These are phyloP conservation scores for Oceanodroma tethys DNA, from an alignment of 2,113 vertebrate genomes.

Conservation along the genomic window DNA sequence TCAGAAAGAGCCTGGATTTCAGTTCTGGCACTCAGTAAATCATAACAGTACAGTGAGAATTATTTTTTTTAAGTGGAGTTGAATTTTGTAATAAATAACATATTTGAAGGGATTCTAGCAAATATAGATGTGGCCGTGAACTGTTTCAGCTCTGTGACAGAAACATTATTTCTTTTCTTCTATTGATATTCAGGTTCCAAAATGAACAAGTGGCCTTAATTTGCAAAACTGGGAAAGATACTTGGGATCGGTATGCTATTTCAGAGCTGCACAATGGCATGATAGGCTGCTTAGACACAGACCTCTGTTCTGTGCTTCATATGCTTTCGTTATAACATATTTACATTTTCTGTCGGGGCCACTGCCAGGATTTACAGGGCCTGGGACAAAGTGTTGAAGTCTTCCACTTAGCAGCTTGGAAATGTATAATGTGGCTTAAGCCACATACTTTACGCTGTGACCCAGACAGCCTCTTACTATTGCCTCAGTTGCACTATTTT, in stretches of 20 bases:
- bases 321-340: neutral
- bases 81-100: neutral
- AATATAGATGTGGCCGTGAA: neutral
- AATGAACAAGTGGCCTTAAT: slow-evolving; percentile 80
- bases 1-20: neutral
- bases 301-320: slow-evolving; percentile 22
- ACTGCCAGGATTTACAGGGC: slow-evolving; percentile 46
- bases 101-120: neutral
- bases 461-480: neutral
- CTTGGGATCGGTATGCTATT: slow-evolving; percentile 79
- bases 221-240: slow-evolving; percentile 82
- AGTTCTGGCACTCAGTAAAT: neutral
- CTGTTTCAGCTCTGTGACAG: slow-evolving; percentile 28
- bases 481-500: neutral
- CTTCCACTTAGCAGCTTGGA: neutral
- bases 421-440: neutral
- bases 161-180: slow-evolving; percentile 57
- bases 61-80: neutral
- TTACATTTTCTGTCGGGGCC: slow-evolving; percentile 22
- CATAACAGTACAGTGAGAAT: neutral
- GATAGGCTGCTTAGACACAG: slow-evolving; percentile 47
- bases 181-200: slow-evolving; percentile 78
- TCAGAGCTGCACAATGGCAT: slow-evolving; percentile 26
- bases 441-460: neutral
- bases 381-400: neutral